phyloP scores from a whole-genome alignment of 2,797 vertebrate species.

The Helicolenus hilgendorfi region DNA sequence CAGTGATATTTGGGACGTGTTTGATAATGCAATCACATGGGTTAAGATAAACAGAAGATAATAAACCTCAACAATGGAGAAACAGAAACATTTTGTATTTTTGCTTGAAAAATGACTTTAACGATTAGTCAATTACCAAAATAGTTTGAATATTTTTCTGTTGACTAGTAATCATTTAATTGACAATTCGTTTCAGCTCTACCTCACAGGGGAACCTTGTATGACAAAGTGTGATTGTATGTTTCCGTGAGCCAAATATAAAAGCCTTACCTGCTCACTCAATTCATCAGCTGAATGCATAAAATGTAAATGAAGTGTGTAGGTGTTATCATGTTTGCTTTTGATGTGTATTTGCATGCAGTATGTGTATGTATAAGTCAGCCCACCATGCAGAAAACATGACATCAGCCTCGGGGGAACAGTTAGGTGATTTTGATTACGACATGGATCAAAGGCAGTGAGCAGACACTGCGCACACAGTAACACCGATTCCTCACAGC shows the following conservation, averaged over 20 bases:
- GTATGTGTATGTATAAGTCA: constrained; percentile 3
- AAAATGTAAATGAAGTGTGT: neutral
- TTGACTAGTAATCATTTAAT: neutral
- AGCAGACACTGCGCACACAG: constrained; percentile 6
- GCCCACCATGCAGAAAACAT: neutral
- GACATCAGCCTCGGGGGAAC: constrained; percentile 13
- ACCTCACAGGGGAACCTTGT: neutral
- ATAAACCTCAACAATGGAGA: neutral
- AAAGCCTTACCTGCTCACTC: neutral
- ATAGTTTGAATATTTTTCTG: neutral
- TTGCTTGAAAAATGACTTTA: too few species aligned
- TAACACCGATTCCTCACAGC: neutral
- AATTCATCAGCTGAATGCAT: neutral
- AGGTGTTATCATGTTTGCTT: neutral
- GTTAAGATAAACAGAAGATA: neutral
- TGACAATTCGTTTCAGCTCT: neutral
- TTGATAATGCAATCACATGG: neutral
- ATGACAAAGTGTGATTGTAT: neutral
- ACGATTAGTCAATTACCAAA: neutral
- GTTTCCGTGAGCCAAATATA: neutral
- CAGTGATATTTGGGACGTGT: too few species aligned
- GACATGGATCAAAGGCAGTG: constrained; percentile 20
- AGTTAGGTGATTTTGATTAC: constrained; percentile 32
- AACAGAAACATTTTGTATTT: too few species aligned
- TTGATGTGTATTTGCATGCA: neutral